Evolutionary conservation across 2,888 invertebrate species (phyloP).

Genomic region (Helicoverpa assulta): DNA sequence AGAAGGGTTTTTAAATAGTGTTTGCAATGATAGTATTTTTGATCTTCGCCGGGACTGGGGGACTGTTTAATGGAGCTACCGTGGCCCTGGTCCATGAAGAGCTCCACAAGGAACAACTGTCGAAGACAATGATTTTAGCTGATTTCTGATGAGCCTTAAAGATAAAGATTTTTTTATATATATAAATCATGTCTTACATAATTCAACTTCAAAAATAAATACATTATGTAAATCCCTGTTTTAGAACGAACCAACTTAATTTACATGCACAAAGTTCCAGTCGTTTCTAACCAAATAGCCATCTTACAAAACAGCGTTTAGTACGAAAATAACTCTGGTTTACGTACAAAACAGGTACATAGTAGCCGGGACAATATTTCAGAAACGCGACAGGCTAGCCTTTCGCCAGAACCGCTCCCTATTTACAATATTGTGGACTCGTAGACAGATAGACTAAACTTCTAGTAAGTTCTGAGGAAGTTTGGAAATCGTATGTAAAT

Average conservation of each 20-base stretch:
- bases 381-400: conserved; percentile 26
- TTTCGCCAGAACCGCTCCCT: conserved; percentile 47
- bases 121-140: too few relatives aligned
- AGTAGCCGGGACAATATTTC: conserved; percentile 32
- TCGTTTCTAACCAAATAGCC: background rate
- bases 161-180: too few relatives aligned
- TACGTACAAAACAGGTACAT: conserved; percentile 9
- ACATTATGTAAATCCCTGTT: background rate
- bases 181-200: too few relatives aligned
- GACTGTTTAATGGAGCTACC: background rate
- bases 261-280: background rate
- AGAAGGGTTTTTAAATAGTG: background rate
- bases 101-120: too few relatives aligned
- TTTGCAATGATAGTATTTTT: background rate
- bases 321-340: conserved; percentile 5
- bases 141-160: too few relatives aligned
- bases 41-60: background rate
- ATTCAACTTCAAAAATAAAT: background rate
- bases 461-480: background rate
- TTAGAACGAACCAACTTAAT: background rate
- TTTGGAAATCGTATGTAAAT: background rate
- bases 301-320: conserved; percentile 23
- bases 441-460: background rate
- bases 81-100: too few relatives aligned
- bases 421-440: conserved; percentile 29